These are phyloP conservation scores for Zaprionus lachaisei DNA, from an alignment of 1,140 invertebrate genomes.

Conservation along the genomic window DNA sequence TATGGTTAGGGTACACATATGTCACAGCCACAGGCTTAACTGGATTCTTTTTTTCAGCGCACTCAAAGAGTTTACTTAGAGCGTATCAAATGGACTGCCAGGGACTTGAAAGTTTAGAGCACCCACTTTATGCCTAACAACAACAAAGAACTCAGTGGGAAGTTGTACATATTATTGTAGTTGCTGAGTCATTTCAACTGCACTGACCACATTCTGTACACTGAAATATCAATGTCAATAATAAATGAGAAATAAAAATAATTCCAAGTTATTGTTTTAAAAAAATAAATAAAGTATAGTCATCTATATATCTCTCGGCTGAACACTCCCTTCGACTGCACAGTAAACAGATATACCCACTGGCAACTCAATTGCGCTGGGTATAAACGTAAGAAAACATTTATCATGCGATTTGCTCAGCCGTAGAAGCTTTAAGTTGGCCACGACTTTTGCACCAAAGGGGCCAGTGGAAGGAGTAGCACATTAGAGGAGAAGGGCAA, in stretches of 20 bases:
- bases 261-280: background rate
- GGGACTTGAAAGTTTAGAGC: background rate
- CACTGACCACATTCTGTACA: background rate
- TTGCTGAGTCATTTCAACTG: background rate
- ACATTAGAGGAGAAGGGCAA: background rate
- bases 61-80: background rate
- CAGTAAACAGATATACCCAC: constrained; percentile 23
- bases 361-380: constrained; percentile 13
- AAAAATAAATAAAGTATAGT: background rate
- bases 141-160: background rate
- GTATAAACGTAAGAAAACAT: constrained; percentile 62
- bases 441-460: constrained; percentile 72
- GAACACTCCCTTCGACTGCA: background rate
- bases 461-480: background rate
- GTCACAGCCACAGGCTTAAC: background rate
- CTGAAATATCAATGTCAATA: background rate
- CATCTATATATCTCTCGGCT: background rate
- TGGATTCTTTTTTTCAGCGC: background rate
- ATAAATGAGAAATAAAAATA: background rate
- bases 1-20: background rate
- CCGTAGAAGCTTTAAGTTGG: constrained; percentile 61
- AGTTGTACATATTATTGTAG: background rate
- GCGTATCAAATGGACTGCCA: background rate
- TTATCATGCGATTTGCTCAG: constrained; percentile 76
- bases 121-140: background rate